Conservation (phyloP, 2,797 vertebrate genomes). For the Aselliscus stoliczkanus region DNA sequence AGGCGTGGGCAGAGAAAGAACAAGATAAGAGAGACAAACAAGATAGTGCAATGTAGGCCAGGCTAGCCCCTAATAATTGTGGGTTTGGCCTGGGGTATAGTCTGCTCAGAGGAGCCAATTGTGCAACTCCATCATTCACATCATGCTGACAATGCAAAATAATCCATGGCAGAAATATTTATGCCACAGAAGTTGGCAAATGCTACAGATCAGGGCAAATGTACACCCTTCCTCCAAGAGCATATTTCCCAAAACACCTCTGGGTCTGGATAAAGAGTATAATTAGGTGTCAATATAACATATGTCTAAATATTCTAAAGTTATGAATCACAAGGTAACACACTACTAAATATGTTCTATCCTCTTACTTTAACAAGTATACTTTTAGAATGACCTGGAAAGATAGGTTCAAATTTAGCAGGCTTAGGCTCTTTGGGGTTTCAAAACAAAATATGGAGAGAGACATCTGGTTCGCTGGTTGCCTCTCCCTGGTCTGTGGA, state of each 20-base stretch:
- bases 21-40: neutral
- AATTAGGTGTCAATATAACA: neutral
- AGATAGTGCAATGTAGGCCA: no score
- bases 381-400: neutral
- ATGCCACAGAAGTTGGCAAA: neutral
- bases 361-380: neutral
- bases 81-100: neutral
- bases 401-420: neutral
- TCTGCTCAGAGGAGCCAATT: neutral
- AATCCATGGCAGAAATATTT: neutral
- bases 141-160: neutral
- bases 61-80: accelerated
- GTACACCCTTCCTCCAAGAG: neutral
- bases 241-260: neutral
- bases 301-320: neutral
- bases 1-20: neutral
- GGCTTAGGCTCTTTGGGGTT: neutral
- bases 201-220: neutral
- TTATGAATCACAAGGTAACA: neutral
- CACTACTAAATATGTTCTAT: neutral
- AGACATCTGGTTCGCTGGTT: neutral
- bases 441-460: neutral
- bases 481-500: neutral
- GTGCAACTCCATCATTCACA: neutral
- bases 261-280: neutral